Evolutionary conservation across 2,797 vertebrate species (phyloP), one percentile per base, ranked within the genome.

Genomic region (Etheostoma perlongum): DNA sequence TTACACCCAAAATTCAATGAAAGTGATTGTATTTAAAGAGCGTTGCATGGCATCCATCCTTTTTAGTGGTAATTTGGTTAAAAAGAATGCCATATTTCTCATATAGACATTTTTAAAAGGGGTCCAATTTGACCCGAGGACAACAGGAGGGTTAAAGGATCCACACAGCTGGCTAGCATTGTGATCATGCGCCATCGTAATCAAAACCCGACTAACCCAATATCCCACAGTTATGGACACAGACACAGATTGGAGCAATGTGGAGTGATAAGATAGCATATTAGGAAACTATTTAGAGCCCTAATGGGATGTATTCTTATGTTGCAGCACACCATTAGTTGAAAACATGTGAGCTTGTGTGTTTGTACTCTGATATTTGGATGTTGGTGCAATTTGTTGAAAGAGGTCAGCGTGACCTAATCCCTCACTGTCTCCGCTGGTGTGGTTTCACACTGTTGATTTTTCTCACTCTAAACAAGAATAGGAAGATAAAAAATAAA

Each of bases 401-500:
- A 91, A 89, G 86, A 76, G 91, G 86, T 93, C 88, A 89, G 48
- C 5, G 33, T 90, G 81, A 89, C 81, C 79, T 85, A 81, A 85
- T 90, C 80, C 79, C 60, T 88, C 84, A 77, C 51, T 18, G 10
- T 81, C 67, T 68, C 72, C 33, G 42, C 55, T 82, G 63, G 84
- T 83, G 51, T 71, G 18, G 85, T 89, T 86, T 86, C 62, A 83
- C 67, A 63, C 70, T 69, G 69, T 77, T 59, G 67, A 71, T 36
- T 73, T 79, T 65, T 23, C 74, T 80, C 63, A 48, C 74, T 81
- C 76, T 55, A 42, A 84, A 84, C 80, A 84, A 65, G 63, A 82
- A 81, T 76, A 79, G 33, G 70, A 87, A 78, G 71, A 79, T 61
- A 30, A 80, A 83, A 77, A 81, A 78, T 40, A 67, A 88, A 79